phyloP scores from a whole-genome alignment of 2,113 vertebrate species.

The Notechis scutatus region DNA sequence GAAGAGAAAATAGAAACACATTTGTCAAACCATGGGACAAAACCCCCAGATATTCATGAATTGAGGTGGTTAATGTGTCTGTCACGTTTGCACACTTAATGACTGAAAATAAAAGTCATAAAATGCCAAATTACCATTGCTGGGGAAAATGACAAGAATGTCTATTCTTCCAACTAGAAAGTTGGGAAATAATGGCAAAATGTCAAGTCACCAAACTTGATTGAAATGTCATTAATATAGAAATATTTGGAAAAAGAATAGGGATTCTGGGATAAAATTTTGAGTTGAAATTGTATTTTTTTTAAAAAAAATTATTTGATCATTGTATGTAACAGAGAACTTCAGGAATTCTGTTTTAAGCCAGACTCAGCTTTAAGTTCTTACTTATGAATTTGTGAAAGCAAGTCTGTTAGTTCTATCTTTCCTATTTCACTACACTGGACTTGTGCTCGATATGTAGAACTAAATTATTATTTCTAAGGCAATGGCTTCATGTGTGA shows the following conservation, averaged over 20 bases:
- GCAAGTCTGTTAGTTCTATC: conserved; percentile 35
- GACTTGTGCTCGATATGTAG: background rate
- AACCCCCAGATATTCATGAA: background rate
- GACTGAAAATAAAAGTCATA: background rate
- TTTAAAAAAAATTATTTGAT: background rate
- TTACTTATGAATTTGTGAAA: conserved; percentile 4
- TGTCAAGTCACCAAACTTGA: background rate
- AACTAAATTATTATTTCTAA: background rate
- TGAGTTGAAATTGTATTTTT: background rate
- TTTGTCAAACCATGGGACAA: background rate
- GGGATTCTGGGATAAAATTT: background rate
- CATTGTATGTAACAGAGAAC: rapidly evolving
- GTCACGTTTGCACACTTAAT: background rate
- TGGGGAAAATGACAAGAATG: background rate
- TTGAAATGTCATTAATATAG: background rate
- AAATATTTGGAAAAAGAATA: background rate
- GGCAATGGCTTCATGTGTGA: conserved; percentile 1
- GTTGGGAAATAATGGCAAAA: background rate
- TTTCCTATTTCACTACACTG: conserved; percentile 9
- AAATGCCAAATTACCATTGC: background rate
- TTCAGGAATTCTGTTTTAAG: background rate
- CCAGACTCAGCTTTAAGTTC: conserved; percentile 23
- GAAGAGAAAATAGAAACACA: background rate
- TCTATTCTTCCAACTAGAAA: background rate
- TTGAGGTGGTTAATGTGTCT: background rate